Conservation (phyloP, 1,140 invertebrate genomes). For the Ganaspis sp. region DNA sequence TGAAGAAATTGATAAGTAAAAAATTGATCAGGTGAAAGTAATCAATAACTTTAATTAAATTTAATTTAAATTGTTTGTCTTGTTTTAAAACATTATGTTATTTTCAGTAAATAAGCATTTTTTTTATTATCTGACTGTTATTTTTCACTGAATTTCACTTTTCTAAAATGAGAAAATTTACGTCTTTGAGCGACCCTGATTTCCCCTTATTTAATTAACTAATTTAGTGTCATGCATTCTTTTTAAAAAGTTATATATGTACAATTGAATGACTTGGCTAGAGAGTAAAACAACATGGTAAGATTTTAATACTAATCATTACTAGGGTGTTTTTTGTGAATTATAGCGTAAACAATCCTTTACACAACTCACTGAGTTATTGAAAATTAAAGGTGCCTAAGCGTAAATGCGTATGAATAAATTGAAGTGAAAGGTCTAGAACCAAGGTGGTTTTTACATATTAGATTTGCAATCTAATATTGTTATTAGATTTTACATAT, state of each 20-base stretch:
- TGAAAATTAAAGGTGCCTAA: background rate
- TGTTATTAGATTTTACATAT: too few relatives aligned
- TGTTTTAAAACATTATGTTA: too few relatives aligned
- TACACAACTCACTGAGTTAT: background rate
- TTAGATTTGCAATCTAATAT: too few relatives aligned
- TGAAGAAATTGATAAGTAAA: too few relatives aligned
- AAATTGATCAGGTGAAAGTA: too few relatives aligned
- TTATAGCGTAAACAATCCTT: conserved; percentile 4
- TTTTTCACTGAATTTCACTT: too few relatives aligned
- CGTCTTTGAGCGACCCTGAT: background rate
- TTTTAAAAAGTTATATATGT: conserved; percentile 5
- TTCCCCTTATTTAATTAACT: background rate
- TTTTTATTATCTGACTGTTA: too few relatives aligned
- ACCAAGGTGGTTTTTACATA: background rate
- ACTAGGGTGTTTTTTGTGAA: background rate
- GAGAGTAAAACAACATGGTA: background rate
- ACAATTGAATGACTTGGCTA: conserved; percentile 16
- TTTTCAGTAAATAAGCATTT: too few relatives aligned
- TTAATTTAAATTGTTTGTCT: too few relatives aligned
- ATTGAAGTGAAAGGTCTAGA: background rate
- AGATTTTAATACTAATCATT: conserved; percentile 1
- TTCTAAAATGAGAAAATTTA: background rate
- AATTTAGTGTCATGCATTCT: background rate
- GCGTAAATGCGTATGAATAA: background rate
- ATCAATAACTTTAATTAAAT: too few relatives aligned